A percentile compares a stretch with the other conserved stretches of the same genome.
phyloP scores from a whole-genome alignment of 2,888 invertebrate genomes.

The Scotopteryx bipunctaria region DNA sequence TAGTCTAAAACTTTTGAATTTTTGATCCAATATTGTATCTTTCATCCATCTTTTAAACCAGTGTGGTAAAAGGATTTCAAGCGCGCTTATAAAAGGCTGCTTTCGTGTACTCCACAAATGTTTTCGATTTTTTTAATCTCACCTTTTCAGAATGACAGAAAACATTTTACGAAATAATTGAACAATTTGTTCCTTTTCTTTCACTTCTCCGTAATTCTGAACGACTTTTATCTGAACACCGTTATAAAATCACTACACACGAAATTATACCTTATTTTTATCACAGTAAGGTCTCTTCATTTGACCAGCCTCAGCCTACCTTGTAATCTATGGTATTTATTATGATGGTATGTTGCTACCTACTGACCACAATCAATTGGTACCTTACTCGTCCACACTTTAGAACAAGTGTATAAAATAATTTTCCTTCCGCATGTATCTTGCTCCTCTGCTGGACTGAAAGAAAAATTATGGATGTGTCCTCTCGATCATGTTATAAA shows the following conservation, averaged over 20 bases:
- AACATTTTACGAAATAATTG: conserved; percentile 7
- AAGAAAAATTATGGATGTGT: no score
- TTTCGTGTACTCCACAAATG: no score
- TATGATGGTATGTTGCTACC: conserved; percentile 40
- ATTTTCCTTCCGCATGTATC: no score
- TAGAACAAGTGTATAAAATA: neutral
- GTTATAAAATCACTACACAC: conserved; percentile 32
- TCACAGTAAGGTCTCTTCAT: conserved; percentile 21
- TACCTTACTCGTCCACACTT: neutral
- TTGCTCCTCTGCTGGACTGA: no score
- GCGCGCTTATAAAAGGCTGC: no score
- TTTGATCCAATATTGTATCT: no score
- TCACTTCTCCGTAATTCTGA: conserved; percentile 52
- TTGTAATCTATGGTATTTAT: conserved; percentile 56
- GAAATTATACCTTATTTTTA: conserved; percentile 16
- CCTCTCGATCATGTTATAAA: no score
- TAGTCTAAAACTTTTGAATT: no score
- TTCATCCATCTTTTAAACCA: no score
- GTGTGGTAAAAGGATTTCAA: no score
- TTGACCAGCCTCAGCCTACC: conserved; percentile 31
- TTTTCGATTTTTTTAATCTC: no score
- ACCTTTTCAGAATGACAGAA: no score
- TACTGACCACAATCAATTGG: conserved; percentile 22
- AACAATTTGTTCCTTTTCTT: neutral
- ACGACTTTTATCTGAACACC: conserved; percentile 46